Evolutionary conservation across 2,888 invertebrate species (phyloP).

Genomic region (Capitulum mitella): DNA sequence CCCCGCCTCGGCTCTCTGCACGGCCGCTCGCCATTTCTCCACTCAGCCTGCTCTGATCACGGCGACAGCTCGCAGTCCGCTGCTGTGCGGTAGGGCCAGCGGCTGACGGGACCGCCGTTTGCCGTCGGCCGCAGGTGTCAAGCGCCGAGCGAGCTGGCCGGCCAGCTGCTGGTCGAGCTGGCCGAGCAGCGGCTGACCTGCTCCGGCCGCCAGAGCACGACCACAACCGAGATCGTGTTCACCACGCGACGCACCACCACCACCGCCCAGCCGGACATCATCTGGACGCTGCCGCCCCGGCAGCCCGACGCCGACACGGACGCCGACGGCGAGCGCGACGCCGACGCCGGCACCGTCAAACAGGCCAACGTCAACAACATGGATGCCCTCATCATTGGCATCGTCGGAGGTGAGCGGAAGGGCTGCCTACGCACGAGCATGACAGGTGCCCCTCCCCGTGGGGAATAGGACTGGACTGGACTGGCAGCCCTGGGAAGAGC

Average conservation of each 20-base stretch:
- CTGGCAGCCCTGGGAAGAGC: no score
- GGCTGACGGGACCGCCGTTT: no score
- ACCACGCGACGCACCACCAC: constrained; percentile 50
- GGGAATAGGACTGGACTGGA: no score
- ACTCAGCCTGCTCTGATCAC: no score
- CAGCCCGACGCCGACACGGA: constrained; percentile 1
- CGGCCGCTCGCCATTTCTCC: no score
- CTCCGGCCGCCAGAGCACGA: constrained; percentile 47
- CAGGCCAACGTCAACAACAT: constrained; percentile 64
- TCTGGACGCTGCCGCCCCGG: constrained; percentile 21
- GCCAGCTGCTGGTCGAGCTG: constrained; percentile 62
- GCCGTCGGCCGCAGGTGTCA: constrained; percentile 57
- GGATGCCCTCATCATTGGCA: constrained; percentile 89
- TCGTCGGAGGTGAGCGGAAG: constrained; percentile 59
- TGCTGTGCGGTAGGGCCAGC: no score
- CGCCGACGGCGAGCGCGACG: constrained; percentile 37
- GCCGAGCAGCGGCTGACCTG: constrained; percentile 76
- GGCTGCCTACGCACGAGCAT: no score
- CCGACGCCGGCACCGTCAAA: constrained; percentile 48
- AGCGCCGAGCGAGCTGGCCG: constrained; percentile 61
- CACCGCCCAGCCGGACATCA: constrained; percentile 41
- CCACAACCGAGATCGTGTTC: constrained; percentile 42
- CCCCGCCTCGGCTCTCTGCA: no score
- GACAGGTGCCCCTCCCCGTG: no score
- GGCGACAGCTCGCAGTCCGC: no score